phyloP scores from a whole-genome alignment of 2,113 vertebrate species.

The Struthidea cinerea region DNA sequence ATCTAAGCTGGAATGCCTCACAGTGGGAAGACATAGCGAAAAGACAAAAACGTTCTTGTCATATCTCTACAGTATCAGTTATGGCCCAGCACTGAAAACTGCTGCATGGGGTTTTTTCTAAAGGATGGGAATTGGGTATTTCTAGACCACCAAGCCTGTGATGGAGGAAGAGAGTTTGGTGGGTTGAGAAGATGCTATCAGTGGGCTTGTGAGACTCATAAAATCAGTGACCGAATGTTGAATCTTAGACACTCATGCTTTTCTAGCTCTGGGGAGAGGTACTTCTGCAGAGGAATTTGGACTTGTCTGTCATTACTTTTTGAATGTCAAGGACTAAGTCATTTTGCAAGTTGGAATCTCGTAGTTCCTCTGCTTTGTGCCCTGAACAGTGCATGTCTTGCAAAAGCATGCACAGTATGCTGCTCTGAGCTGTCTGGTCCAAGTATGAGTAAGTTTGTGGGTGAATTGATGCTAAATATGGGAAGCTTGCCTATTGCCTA shows the following conservation, averaged over 20 bases:
- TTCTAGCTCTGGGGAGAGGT: background rate
- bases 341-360: background rate
- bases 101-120: background rate
- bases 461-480: conserved; percentile 31
- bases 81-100: background rate
- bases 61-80: background rate
- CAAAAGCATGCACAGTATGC: background rate
- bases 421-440: background rate
- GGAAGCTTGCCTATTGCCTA: conserved; percentile 25
- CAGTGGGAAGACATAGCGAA: background rate
- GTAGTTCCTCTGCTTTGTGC: background rate
- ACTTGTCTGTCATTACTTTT: background rate
- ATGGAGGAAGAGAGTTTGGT: background rate
- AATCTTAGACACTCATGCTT: background rate
- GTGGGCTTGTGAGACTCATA: background rate
- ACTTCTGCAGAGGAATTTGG: background rate
- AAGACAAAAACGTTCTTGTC: background rate
- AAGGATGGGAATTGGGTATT: background rate
- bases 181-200: background rate
- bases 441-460: conserved; percentile 32
- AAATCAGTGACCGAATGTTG: background rate
- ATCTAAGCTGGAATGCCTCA: background rate
- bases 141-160: background rate
- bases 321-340: background rate
- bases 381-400: background rate